Evolutionary conservation across 2,797 vertebrate species (phyloP), one percentile per base, ranked within the genome.

Genomic region (Propithecus perrieri): DNA sequence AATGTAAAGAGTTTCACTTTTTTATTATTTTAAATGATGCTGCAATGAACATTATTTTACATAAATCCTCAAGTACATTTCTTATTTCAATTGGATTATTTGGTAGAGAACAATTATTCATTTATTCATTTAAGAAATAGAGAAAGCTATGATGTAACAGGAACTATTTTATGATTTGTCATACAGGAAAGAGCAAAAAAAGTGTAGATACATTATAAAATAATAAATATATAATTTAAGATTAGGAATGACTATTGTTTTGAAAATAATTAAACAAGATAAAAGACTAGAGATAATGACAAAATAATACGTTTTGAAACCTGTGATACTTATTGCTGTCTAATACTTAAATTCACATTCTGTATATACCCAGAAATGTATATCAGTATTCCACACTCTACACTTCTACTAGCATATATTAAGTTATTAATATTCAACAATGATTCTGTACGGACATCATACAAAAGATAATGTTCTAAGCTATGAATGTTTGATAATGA

Each of bases 61-160:
- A 50, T 46, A 72, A 22, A 57, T 30, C 20, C 87, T 95, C 55
- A 76, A 55, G 1, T 67, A 1, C 13, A 71, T 61, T 93, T 26
- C 20, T 88, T 67, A 74, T 81, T 93, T 78, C 24, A 76, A 12
- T 35, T 85, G 35, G 6, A 57, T n/a, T 67, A 85, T 89, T 89
- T 75, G 9, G n/a, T 80, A 43, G 30, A 46, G 63, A 10, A 20
- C 2, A 71, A 53, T 71, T 72, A 65, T 41, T 85, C 11, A 93
- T n/a, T 88, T 11, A 89, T 65, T 48, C 78, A 80, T 89, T 96
- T n/a, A 89, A 79, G 30, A 94, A 95, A 35, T 92, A 26, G 59
- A 63, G 55, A 83, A 88, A 74, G 2, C 11, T 57, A 8, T 57
- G 10, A 69, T 55, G 11, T 53, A 43, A 11, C 14, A 63, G 24